These are phyloP conservation scores for Toxotes jaculatrix DNA, from an alignment of 2,113 vertebrate species.

Conservation along the genomic window DNA sequence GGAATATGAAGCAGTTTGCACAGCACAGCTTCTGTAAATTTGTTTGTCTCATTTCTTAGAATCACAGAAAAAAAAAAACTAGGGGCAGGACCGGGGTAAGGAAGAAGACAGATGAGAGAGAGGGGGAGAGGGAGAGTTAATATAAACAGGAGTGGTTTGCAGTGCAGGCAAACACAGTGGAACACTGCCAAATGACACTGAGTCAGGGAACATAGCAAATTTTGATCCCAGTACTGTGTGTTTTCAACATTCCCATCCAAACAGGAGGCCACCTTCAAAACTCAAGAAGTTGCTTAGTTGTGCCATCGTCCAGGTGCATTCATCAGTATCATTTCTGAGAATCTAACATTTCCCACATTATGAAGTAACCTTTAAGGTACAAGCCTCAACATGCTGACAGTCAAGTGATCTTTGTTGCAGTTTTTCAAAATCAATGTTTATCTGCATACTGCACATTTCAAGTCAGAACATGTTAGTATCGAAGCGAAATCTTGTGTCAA, in stretches of 20 bases:
- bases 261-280: neutral
- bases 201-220: neutral
- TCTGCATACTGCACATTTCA: neutral
- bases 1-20: conserved; percentile 19
- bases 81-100: neutral
- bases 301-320: neutral
- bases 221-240: neutral
- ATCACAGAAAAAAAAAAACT: neutral
- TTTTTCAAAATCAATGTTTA: neutral
- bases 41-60: conserved; percentile 8
- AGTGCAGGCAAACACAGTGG: conserved; percentile 9
- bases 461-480: neutral
- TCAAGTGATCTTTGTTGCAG: neutral
- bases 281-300: neutral
- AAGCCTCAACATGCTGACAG: conserved; percentile 1
- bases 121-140: neutral
- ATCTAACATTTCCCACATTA: neutral
- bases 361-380: neutral
- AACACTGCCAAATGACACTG: conserved; percentile 35
- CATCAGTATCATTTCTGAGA: neutral
- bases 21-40: neutral
- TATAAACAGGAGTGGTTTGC: conserved; percentile 32
- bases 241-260: neutral
- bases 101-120: neutral
- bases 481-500: neutral